A percentile compares a stretch with the other conserved stretches of the same genome.
These are phyloP conservation scores for Campoletis sonorensis DNA, from an alignment of 1,140 invertebrate species.

Conservation along the genomic window DNA sequence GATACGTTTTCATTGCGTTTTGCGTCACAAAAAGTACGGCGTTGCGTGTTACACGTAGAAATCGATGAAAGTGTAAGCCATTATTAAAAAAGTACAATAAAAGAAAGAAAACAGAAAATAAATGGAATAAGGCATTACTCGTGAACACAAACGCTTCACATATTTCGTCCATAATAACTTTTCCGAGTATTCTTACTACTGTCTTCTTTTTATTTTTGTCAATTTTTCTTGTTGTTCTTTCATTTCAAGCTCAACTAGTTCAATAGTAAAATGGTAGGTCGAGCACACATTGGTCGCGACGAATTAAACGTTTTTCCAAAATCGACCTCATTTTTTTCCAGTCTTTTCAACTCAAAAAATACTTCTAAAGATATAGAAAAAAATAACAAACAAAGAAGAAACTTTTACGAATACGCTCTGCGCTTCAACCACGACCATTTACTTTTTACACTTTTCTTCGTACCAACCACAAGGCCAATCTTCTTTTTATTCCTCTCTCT, in stretches of 20 bases:
- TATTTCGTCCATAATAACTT: constrained; percentile 57
- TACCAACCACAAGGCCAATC: constrained; percentile 43
- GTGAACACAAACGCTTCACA: constrained; percentile 62
- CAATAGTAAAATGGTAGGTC: constrained; percentile 21
- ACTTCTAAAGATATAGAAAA: constrained; percentile 35
- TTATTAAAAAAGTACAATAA: constrained; percentile 21
- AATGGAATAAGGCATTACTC: neutral
- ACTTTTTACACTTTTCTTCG: constrained; percentile 7
- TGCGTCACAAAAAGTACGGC: constrained; percentile 49
- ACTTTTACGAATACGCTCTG: constrained; percentile 32
- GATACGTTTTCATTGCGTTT: constrained; percentile 47
- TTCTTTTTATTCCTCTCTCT: neutral
- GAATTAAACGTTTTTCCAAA: constrained; percentile 53
- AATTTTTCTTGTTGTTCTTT: constrained; percentile 43
- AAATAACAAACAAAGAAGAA: neutral
- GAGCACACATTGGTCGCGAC: constrained; percentile 56
- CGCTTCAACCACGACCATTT: constrained; percentile 42
- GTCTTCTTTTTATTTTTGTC: constrained; percentile 56
- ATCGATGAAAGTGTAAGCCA: constrained; percentile 48
- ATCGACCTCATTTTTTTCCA: constrained; percentile 40
- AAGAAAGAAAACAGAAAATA: neutral
- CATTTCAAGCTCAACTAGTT: constrained; percentile 10
- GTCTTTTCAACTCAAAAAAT: neutral
- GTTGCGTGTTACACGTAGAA: constrained; percentile 50
- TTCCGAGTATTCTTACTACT: neutral